Percentiles rank a stretch among this genome's conserved stretches.
phyloP scores from a whole-genome alignment of 1,140 invertebrate species.

The Coptotermes formosanus region DNA sequence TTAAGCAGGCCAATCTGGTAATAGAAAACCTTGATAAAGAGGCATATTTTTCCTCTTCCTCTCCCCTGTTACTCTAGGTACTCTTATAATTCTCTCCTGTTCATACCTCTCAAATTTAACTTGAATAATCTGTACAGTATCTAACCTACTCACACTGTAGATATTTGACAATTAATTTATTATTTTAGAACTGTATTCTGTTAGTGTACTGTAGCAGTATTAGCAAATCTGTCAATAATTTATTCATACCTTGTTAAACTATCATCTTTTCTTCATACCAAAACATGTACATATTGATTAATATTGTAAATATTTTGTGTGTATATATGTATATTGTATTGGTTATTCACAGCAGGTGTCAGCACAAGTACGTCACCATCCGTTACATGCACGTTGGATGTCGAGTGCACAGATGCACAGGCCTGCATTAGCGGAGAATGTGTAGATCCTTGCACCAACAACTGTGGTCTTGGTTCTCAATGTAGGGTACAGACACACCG shows the following conservation, averaged over 20 bases:
- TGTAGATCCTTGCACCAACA: conserved; percentile 58
- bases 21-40: not conserved
- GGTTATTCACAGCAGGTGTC: conserved; percentile 28
- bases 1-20: conserved; percentile 9
- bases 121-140: conserved; percentile 7
- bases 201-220: not conserved
- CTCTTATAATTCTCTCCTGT: conserved; percentile 28
- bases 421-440: conserved; percentile 64
- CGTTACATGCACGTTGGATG: conserved; percentile 55
- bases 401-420: conserved; percentile 63
- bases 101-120: conserved; percentile 20
- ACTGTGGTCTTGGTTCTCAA: conserved; percentile 58
- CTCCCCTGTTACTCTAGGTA: conserved; percentile 28
- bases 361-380: conserved; percentile 26
- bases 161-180: not conserved
- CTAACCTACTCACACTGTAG: conserved; percentile 21
- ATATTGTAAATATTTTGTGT: conserved; percentile 39
- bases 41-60: conserved; percentile 27
- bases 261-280: conserved; percentile 38
- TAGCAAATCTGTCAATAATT: conserved; percentile 11
- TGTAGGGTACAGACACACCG: conserved; percentile 59
- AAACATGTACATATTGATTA: conserved; percentile 38
- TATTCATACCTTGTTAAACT: conserved; percentile 40
- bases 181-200: conserved; percentile 9
- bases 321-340: conserved; percentile 40